Base-by-base conservation (phyloP, 2,888 invertebrate species). In the Ormyrus thymus region DNA sequence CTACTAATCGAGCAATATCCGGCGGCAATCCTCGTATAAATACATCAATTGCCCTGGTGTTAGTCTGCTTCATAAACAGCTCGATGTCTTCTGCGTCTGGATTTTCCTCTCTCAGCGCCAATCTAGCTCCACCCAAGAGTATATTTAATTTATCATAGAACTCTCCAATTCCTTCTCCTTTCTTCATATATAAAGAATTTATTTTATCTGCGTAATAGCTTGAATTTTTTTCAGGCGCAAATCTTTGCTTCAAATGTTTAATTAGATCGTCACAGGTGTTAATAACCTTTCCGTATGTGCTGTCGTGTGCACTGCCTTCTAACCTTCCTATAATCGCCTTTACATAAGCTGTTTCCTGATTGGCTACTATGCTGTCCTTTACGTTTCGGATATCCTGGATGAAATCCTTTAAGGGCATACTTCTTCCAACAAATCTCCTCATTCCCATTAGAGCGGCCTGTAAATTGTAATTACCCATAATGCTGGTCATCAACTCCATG, bases 141-240 rank as follows among this genome's bases (percentile, higher is more conserved):
- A 29, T 29, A 29, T 29, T 29, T 1, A 29, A 29, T 29, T 29
- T 29, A 1, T 51, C 51, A 2, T 51, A 51, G 2, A 51, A 51
- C 7, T 51, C 51, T 51, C 51, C 51, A 10, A 51, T 2, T 51
- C 10, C 51, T 51, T 51, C 10, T 51, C 10, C 51, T 51, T 51
- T 51, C 9, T 9, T 51, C 10, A 10, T 51, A 10, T 51, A 51
- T 10, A 48, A 50, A 11, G 13, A 13, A 50, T 50, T 51, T 69
- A 53, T 62, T 62, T 74, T 51, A 59, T 29, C 11, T 1, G 2
- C 43, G 45, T n/a, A 56, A 7, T n/a, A 56, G 7, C 11, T 1
- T 62, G 53, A 15, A 53, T 71, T 66, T 56, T 15, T 76, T 83
- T 8, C 79, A 87, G 87, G 86, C 61, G 94, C 95, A 89, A 98